Evolutionary conservation across 2,888 invertebrate genomes (phyloP), one percentile per base, ranked within the genome.

Genomic region (Athalia cordata): DNA sequence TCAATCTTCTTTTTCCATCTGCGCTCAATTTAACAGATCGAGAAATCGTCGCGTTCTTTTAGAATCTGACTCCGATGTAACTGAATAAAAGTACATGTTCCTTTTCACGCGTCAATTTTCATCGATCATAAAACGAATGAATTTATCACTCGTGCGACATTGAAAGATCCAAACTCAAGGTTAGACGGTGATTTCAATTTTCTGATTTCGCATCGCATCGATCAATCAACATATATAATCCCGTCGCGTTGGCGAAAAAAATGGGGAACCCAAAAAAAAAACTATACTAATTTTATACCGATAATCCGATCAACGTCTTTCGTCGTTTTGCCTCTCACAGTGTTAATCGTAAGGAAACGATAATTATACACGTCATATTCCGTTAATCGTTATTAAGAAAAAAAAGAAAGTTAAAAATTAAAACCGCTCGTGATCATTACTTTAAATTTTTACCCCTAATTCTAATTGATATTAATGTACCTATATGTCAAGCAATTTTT

Each of bases 281-380:
- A 29, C 0, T 1, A 1, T 29, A 29, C 29, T 29, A 29, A 29
- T 29, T 1, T 1, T 1, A 29, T 29, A 29, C 49, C 66, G 29
- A 66, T 66, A 29, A 66, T 66, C 49, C 66, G 49, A 66, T 66
- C 13, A 66, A 45, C 66, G 49, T 49, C 66, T 49, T 66, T 13
- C 13, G 29, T 52, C 8, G 49, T n/a, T 11, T 52, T 52, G n/a
- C 52, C 11, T 9, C 3, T 9, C 52, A 52, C 8, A 52, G 52
- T 52, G 15, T 49, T 15, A 66, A 47, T 15, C 49, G 13, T 3
- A 2, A 8, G 64, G 64, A 64, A 45, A 29, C 29, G 29, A 45
- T 45, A 64, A 64, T 64, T 64, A 64, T 45, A 64, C 6, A 45
- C 11, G n/a, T 64, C 64, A 45, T 11, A 45, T 64, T 64, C 45